These are phyloP conservation scores for Gopherus evgoodei DNA, from an alignment of 2,113 vertebrate species.

Conservation along the genomic window DNA sequence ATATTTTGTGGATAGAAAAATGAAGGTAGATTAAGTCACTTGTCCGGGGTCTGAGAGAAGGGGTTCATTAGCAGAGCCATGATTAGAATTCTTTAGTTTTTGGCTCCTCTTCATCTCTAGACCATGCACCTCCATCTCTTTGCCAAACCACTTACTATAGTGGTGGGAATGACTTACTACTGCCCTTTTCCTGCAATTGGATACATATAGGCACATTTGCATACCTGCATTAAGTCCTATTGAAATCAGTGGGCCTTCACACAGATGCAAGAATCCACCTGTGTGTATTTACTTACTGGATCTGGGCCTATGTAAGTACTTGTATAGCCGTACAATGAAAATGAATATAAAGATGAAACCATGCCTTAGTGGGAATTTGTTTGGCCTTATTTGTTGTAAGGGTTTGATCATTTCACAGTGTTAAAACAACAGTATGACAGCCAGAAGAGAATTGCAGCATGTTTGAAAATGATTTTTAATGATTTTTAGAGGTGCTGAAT, in stretches of 20 bases:
- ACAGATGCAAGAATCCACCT: rapidly evolving
- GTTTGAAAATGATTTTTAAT: too few species aligned
- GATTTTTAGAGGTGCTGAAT: too few species aligned
- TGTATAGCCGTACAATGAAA: rapidly evolving
- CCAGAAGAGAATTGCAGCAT: too few species aligned
- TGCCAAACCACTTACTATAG: not conserved
- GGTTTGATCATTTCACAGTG: too few species aligned
- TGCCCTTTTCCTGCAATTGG: not conserved
- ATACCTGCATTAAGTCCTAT: not conserved
- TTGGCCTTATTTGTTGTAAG: not conserved
- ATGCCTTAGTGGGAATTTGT: rapidly evolving
- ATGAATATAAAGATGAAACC: rapidly evolving
- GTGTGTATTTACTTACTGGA: not conserved
- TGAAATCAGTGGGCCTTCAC: not conserved
- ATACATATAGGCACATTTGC: not conserved
- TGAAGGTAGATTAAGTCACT: not conserved
- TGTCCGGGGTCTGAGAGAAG: not conserved
- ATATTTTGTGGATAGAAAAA: not conserved
- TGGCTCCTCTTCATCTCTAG: rapidly evolving
- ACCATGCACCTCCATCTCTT: not conserved
- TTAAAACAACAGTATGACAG: too few species aligned
- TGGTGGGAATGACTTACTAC: not conserved
- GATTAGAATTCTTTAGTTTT: not conserved
- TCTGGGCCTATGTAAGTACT: rapidly evolving
- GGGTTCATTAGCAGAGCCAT: not conserved